Evolutionary conservation across 1,140 invertebrate species (phyloP).

Genomic region (Achatina immaculata): DNA sequence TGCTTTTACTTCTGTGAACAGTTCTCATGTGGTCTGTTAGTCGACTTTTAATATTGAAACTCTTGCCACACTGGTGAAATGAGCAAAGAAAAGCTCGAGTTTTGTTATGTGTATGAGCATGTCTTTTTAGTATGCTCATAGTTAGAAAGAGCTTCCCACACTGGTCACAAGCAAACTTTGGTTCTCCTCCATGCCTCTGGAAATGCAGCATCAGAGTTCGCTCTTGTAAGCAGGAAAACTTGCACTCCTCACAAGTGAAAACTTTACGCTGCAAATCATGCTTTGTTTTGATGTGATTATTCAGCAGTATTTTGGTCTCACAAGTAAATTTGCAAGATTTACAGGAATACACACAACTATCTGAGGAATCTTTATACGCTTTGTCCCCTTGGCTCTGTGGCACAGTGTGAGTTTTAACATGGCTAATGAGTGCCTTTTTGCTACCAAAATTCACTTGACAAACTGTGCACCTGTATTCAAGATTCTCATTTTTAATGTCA

Average conservation of each 20-base stretch:
- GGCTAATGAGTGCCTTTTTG: not conserved
- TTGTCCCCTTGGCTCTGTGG: not conserved
- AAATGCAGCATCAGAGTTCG: constrained; percentile 5
- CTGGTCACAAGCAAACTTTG: constrained; percentile 36
- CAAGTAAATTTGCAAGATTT: not conserved
- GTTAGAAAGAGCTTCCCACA: constrained; percentile 29
- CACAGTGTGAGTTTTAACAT: not conserved
- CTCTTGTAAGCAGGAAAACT: constrained; percentile 17
- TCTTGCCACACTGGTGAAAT: constrained; percentile 1
- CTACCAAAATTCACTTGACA: not conserved
- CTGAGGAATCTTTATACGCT: not conserved
- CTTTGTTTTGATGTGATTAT: constrained; percentile 8
- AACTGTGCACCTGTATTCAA: not conserved
- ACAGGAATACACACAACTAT: not conserved
- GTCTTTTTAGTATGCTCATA: constrained; percentile 30
- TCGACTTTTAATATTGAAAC: constrained; percentile 24
- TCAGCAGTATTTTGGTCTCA: constrained; percentile 8
- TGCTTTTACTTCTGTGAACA: not conserved
- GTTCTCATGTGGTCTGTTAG: constrained; percentile 23
- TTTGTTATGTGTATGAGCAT: constrained; percentile 29
- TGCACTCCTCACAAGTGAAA: constrained; percentile 3
- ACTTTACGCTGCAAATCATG: not conserved
- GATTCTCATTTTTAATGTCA: not conserved
- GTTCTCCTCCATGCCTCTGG: constrained; percentile 10
- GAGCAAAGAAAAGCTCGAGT: not conserved